A percentile compares a stretch with the other conserved stretches of the same genome.
These are phyloP conservation scores for Mesaphorura yosii DNA, from an alignment of 1,140 invertebrate species.

Conservation along the genomic window DNA sequence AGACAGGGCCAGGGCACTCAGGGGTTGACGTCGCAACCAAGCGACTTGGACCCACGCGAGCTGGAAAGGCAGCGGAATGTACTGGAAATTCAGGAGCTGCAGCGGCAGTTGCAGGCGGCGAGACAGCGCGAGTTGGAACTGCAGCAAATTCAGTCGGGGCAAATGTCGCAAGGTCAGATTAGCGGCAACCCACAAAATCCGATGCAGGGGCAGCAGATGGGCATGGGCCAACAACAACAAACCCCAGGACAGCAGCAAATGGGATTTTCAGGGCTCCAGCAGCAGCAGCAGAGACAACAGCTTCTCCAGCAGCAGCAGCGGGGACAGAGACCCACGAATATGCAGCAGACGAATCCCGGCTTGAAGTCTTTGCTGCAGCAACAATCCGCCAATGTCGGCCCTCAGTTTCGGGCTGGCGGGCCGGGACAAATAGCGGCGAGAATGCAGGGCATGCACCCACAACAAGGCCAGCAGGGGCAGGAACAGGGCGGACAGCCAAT, in stretches of 20 bases:
- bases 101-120: slow-evolving; percentile 53
- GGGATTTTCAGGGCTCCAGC: not conserved
- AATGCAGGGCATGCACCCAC: slow-evolving; percentile 7
- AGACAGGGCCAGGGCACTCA: slow-evolving; percentile 8
- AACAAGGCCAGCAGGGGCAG: not conserved
- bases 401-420: not conserved
- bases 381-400: slow-evolving; percentile 11
- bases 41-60: slow-evolving; percentile 41
- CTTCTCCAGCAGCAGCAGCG: slow-evolving; percentile 16
- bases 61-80: slow-evolving; percentile 55
- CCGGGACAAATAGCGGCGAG: not conserved
- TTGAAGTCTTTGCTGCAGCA: slow-evolving; percentile 30
- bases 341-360: slow-evolving; percentile 26
- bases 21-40: slow-evolving; percentile 38
- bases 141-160: slow-evolving; percentile 14
- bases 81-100: slow-evolving; percentile 50
- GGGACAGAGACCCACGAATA: slow-evolving; percentile 7
- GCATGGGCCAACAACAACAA: slow-evolving; percentile 19
- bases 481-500: not conserved
- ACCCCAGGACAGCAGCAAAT: slow-evolving; percentile 1
- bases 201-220: not conserved
- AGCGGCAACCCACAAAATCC: not conserved
- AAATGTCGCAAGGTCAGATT: slow-evolving; percentile 12
- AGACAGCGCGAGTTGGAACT: slow-evolving; percentile 25
- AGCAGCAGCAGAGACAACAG: slow-evolving; percentile 13